Evolutionary conservation across 2,113 vertebrate species (phyloP), one percentile per base, ranked within the genome.

Genomic region (Heteronetta atricapilla): DNA sequence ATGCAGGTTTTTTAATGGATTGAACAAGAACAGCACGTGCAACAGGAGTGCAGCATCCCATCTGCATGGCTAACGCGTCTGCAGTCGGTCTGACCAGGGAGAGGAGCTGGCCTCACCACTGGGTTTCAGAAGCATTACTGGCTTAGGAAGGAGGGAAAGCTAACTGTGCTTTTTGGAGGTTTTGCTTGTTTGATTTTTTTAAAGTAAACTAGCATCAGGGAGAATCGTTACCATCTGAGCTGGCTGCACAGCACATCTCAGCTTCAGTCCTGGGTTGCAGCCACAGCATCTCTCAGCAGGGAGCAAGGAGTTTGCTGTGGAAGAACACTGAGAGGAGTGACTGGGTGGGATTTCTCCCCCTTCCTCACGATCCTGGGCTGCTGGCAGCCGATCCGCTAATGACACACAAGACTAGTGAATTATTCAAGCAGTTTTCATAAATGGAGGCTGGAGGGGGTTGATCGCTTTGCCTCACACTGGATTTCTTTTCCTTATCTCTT

Each of bases 381-480:
- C 59, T 96, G 93, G 81, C 36, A 92, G 91, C 81, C 74, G 40
- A 80, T 95, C 81, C 34, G 50, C 89, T 86, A 95, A 70, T 2
- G 19, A 44, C 78, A 82, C 33, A 86, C 15, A 18, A 93, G 88
- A 90, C 73, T 96, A 68, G 73, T 95, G 81, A 96, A 97, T 97
- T 96, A 96, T 96, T 97, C 90, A 96, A 87, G 25, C 26, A 48
- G 36, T 89, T 95, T 96, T 96, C 76, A 48, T 89, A 74, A 90
- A 62, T n/a, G 64, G 33, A 17, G 89, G 63, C 76, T 87, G 83
- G 59, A 91, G 21, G 60, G 89, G 79, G 86, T 92, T 96, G 89
- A 62, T 86, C 92, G 20, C 23, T 18, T 66, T 95, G 67, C 53
- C 36, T 84, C 81, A 78, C 70, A 46, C 25, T 86, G 53, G 58